Base-by-base conservation (phyloP, 2,797 vertebrate genomes). In the Chloroceryle amazona region DNA sequence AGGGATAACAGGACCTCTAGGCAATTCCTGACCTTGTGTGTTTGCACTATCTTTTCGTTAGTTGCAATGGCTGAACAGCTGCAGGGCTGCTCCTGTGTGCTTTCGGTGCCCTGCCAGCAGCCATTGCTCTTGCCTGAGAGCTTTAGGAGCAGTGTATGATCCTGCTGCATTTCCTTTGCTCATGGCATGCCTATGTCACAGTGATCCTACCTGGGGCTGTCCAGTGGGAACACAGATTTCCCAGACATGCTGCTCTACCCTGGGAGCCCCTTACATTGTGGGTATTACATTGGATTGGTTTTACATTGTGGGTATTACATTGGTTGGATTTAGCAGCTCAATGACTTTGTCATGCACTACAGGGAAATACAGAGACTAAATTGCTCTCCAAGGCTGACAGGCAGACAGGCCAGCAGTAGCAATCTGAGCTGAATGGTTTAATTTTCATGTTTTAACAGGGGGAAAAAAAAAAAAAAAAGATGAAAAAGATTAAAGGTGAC, bases 371-470 rank as follows among this genome's bases (percentile, higher is more conserved):
- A 58, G 66, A 62, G 42, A 37, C 10, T 13, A 49, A 46, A 71
- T 11, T 84, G 17, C 16, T 60, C 25, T 88, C 22, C 0, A 4
- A 39, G 51, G 17, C 35, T 70, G 61, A 66, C 58, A 22, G 33
- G 51, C 15, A 93, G 73, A 31, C 37, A 72, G 10, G 26, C 52
- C 0, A 2, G 29, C 68, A 71, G 25, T 42, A 80, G 19, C 23
- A 33, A 29, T 42, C 44, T 41, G 46, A 72, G 22, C 22, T 91
- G 55, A 84, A 33, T 22, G 4, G 18, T 60, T 82, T 86, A 15
- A 25, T 92, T 89, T 89, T 90, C 47, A 44, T 44, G 47, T 79
- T 82, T 87, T 86, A 74, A 72, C 28, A 76, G 47, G 13, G 25
- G 25, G 13, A 49, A 52, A 51, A 51, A 52, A 51, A 52, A 52